Evolutionary conservation across 2,797 vertebrate species (phyloP), one percentile per base, ranked within the genome.

Genomic region (Mormyrus proboscirostris): DNA sequence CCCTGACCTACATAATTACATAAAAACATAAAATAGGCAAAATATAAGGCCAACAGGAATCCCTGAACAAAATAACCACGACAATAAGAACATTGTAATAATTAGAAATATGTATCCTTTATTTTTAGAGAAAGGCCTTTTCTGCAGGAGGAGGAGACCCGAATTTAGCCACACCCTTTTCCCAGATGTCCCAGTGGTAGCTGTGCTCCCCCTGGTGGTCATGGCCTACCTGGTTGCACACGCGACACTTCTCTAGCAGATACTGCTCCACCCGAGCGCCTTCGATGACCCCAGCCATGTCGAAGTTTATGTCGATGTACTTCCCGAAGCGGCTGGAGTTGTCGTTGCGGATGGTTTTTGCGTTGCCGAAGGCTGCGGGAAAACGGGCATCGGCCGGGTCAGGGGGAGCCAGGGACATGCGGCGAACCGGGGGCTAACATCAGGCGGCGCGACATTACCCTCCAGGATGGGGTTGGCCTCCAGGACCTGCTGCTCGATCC

Each of bases 241-340:
- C 99, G 2, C 99, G 94, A 59, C 98, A 99, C 95, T 99, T 99
- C 94, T 99, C 99, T 93, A 99, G 95, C 47, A 99, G 97, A 89
- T 99, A 99, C 91, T 99, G 98, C 53, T 99, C 98, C 0, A 99
- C 95, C 1, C 96, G 95, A 0, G 99, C 98, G 4, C 98, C 97
- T 90, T 98, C 95, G 0, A 99, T 99, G 86, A 96, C 96, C 6
- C 97, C 98, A 0, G 89, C 95, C 19, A 95, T 90, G 90, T 91
- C 97, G 95, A 99, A 98, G 93, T 95, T 94, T 90, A 99, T 96
- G 89, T 99, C 97, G 0, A 98, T 96, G 93, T 99, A 99, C 92
- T 99, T 99, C 90, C 99, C 99, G 29, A 99, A 99, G 87, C 99
- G 98, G 91, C 98, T 99, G 4, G 99, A 99, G 94, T 99, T 99